These are phyloP conservation scores for Agonopterix alstromeriana DNA, from an alignment of 2,888 invertebrate species.

Conservation along the genomic window DNA sequence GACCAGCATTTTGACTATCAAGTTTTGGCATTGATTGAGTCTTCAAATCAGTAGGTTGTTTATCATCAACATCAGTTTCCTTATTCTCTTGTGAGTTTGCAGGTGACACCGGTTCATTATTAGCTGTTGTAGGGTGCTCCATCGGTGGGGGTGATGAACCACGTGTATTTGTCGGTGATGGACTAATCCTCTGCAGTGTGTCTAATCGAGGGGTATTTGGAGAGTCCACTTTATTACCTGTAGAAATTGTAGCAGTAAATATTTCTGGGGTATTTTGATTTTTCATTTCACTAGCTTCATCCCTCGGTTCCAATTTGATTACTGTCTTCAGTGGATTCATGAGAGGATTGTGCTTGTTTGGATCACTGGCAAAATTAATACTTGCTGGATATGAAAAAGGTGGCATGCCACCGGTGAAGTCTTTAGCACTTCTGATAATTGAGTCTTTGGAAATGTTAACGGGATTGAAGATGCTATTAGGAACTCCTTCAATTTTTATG, in stretches of 20 bases:
- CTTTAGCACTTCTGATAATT: conserved; percentile 63
- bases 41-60: conserved; percentile 66
- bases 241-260: conserved; percentile 67
- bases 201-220: conserved; percentile 61
- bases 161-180: conserved; percentile 58
- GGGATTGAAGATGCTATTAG: conserved; percentile 61
- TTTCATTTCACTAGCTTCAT: conserved; percentile 64
- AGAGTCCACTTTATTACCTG: conserved; percentile 60
- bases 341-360: conserved; percentile 59
- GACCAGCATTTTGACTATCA: conserved; percentile 39
- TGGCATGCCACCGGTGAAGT: conserved; percentile 56
- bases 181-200: conserved; percentile 60
- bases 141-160: conserved; percentile 60
- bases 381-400: conserved; percentile 55
- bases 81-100: conserved; percentile 63
- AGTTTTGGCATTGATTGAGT: conserved; percentile 54
- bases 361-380: conserved; percentile 58
- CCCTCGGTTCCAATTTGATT: conserved; percentile 70
- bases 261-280: conserved; percentile 68
- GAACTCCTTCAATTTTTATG: conserved; percentile 65
- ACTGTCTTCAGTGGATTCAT: conserved; percentile 70
- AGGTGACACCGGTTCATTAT: conserved; percentile 65
- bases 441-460: conserved; percentile 63
- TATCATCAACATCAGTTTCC: conserved; percentile 61
- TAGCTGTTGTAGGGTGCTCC: conserved; percentile 57